These are phyloP conservation scores for Chrysogorgia sp. DNA, from an alignment of 92 coral and sea anemone species.

Conservation along the genomic window DNA sequence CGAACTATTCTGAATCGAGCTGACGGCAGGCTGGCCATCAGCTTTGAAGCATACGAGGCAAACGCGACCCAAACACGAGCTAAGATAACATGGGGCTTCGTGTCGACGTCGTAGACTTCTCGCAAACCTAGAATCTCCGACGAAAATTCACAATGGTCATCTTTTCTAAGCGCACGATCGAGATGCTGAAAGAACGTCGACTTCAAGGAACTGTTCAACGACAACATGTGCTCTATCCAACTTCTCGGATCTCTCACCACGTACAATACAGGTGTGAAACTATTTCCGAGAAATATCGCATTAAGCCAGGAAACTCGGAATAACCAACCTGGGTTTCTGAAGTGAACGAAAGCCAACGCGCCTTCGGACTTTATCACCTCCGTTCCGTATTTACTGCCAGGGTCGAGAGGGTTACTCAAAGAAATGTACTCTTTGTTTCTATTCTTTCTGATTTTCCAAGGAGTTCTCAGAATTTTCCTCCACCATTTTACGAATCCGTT, in stretches of 20 bases:
- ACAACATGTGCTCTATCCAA: slow-evolving; percentile 59
- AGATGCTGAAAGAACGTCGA: no score
- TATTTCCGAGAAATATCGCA: slow-evolving; percentile 55
- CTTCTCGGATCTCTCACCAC: slow-evolving; percentile 90
- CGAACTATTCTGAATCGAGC: slow-evolving; percentile 58
- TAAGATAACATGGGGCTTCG: slow-evolving; percentile 49
- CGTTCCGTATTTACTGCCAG: neutral
- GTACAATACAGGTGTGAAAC: slow-evolving; percentile 46
- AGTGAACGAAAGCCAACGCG: slow-evolving; percentile 71
- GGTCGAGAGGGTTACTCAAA: slow-evolving; percentile 38
- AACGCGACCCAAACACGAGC: slow-evolving; percentile 86
- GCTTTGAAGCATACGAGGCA: slow-evolving; percentile 56
- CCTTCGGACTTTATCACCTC: slow-evolving; percentile 44
- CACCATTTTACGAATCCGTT: slow-evolving; percentile 61
- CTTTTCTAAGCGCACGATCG: no score
- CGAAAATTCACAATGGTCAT: neutral
- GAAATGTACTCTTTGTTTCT: neutral
- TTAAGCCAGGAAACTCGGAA: slow-evolving; percentile 67
- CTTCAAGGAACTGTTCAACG: neutral
- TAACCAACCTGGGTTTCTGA: slow-evolving; percentile 86
- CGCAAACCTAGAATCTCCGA: slow-evolving; percentile 3
- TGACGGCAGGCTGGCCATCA: slow-evolving; percentile 43
- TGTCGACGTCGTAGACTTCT: neutral
- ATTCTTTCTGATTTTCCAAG: slow-evolving; percentile 24
- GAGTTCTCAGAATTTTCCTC: slow-evolving; percentile 56